A percentile compares a stretch with the other conserved stretches of the same genome.
Evolutionary conservation across 2,113 vertebrate species (phyloP).

Genomic region (Pomatostomus ruficeps): DNA sequence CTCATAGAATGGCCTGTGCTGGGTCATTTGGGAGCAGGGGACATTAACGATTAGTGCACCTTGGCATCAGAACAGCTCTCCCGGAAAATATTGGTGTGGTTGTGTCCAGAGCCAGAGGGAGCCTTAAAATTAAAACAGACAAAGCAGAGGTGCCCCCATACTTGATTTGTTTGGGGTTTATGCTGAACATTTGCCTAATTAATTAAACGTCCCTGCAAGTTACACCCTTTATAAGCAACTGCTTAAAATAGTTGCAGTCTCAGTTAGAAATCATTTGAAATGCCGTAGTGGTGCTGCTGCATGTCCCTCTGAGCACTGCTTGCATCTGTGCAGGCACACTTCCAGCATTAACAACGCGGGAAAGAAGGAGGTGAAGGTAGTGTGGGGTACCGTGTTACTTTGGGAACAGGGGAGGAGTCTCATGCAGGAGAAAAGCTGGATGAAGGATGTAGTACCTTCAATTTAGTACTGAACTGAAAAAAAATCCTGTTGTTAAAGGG

Average conservation of each 20-base stretch:
- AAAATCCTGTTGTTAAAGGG: neutral
- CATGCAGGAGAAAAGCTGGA: neutral
- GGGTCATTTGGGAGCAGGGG: neutral
- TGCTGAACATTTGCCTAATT: neutral
- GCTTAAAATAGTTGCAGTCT: neutral
- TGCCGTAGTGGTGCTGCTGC: neutral
- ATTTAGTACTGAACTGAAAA: neutral
- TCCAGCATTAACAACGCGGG: neutral
- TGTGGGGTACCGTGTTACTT: neutral
- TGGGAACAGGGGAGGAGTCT: neutral
- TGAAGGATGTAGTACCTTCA: neutral
- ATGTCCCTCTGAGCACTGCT: neutral
- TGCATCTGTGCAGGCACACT: neutral
- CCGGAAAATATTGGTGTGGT: no score
- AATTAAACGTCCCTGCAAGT: neutral
- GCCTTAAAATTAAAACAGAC: neutral
- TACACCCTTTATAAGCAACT: neutral
- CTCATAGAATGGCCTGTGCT: neutral
- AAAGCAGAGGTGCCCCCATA: neutral
- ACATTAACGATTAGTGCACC: accelerated
- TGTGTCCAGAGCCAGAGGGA: neutral
- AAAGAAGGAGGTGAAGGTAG: neutral
- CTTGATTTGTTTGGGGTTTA: neutral
- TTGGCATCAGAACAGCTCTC: neutral
- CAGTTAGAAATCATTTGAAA: neutral